These are phyloP conservation scores for Eucera pruinosa DNA, from an alignment of 2,888 invertebrate species.

Conservation along the genomic window DNA sequence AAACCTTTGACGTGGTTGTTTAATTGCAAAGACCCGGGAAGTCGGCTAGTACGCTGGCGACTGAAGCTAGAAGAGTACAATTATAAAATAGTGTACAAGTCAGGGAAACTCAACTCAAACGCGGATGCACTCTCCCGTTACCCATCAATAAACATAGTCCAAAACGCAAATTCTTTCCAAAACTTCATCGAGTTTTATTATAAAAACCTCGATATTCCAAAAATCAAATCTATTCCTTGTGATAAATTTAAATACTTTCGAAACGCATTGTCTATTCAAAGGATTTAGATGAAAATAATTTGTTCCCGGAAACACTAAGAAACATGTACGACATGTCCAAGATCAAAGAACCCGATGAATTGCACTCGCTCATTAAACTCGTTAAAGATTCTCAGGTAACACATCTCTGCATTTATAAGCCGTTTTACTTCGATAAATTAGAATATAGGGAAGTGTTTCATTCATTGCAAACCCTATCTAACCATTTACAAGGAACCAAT, in stretches of 20 bases:
- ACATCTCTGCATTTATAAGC: conserved; percentile 10
- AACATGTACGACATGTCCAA: too few relatives aligned
- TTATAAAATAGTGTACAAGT: too few relatives aligned
- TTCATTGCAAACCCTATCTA: too few relatives aligned
- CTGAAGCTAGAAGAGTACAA: conserved; percentile 33
- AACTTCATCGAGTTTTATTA: too few relatives aligned
- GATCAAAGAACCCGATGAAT: too few relatives aligned
- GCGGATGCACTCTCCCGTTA: too few relatives aligned
- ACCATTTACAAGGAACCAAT: too few relatives aligned
- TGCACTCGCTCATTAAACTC: too few relatives aligned
- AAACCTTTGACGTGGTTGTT: conserved; percentile 31
- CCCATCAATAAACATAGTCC: conserved; percentile 15
- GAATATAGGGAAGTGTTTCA: too few relatives aligned
- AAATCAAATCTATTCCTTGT: conserved; percentile 21
- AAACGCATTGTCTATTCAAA: conserved; percentile 26
- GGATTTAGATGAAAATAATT: conserved; percentile 22
- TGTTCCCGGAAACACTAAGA: background rate
- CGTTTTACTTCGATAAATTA: too few relatives aligned
- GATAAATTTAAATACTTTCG: conserved; percentile 22
- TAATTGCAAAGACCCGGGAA: conserved; percentile 42
- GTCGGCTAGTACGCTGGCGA: conserved; percentile 38
- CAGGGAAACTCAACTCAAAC: too few relatives aligned
- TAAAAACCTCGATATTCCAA: conserved; percentile 27
- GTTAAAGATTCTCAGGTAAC: background rate
- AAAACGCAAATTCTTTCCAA: too few relatives aligned